Evolutionary conservation across 2,888 invertebrate genomes (phyloP).

Genomic region (Nineta flava): DNA sequence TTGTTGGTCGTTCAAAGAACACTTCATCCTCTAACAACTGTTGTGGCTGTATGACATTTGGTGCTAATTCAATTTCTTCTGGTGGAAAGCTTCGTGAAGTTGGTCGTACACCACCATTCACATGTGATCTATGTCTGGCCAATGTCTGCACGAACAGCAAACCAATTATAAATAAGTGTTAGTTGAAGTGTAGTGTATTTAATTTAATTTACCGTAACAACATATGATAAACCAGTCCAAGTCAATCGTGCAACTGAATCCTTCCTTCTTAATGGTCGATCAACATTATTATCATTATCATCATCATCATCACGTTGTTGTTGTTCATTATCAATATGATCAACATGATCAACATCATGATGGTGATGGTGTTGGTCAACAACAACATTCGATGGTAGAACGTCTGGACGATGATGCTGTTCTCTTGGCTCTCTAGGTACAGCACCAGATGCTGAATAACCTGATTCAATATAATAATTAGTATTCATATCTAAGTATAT

Average conservation of each 20-base stretch:
- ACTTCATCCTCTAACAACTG: conserved; percentile 31
- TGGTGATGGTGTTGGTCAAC: too few species aligned
- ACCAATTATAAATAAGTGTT: neutral
- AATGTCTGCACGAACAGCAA: conserved; percentile 32
- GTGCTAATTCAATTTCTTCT: conserved; percentile 19
- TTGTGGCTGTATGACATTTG: conserved; percentile 5
- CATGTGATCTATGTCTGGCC: conserved; percentile 39
- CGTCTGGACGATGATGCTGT: conserved; percentile 25
- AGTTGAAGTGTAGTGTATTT: neutral
- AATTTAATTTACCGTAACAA: conserved; percentile 50
- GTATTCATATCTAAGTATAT: too few species aligned
- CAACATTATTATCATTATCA: conserved; percentile 17
- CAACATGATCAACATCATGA: conserved; percentile 17
- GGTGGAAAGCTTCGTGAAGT: conserved; percentile 60
- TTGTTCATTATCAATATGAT: conserved; percentile 11
- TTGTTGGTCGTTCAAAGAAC: conserved; percentile 38
- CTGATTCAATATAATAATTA: too few species aligned
- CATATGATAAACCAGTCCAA: conserved; percentile 60
- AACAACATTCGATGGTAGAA: conserved; percentile 27
- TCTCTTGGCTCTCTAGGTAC: conserved; percentile 19
- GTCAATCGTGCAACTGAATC: conserved; percentile 74
- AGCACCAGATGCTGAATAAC: conserved; percentile 6
- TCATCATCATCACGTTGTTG: conserved; percentile 18
- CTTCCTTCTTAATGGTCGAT: conserved; percentile 38
- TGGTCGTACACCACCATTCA: conserved; percentile 40